Percentiles rank a stretch among this genome's conserved stretches.
Conservation (phyloP, 2,113 vertebrate genomes). For the Alethe diademata region DNA sequence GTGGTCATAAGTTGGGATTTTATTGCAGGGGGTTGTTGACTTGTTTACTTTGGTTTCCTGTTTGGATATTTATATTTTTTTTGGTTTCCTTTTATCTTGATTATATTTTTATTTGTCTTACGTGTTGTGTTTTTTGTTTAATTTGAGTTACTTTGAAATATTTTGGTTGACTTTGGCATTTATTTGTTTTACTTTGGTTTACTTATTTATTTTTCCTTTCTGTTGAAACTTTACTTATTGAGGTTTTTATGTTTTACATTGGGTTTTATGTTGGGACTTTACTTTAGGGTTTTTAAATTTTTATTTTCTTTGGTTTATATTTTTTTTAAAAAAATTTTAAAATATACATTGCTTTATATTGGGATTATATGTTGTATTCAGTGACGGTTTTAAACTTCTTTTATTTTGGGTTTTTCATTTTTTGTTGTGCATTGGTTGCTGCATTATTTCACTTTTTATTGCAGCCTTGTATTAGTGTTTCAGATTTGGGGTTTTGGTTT, state of each 20-base stretch:
- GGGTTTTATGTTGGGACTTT: background rate
- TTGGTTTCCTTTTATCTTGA: background rate
- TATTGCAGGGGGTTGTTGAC: background rate
- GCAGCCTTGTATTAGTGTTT: background rate
- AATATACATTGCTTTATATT: background rate
- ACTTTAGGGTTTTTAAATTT: background rate
- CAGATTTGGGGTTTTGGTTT: background rate
- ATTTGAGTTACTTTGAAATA: background rate
- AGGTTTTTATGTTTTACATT: background rate
- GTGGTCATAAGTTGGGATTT: background rate
- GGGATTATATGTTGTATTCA: rapidly evolving
- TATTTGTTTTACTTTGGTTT: background rate
- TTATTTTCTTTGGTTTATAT: background rate
- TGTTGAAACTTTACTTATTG: background rate
- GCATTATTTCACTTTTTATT: background rate
- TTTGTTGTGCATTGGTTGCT: background rate
- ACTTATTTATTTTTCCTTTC: background rate
- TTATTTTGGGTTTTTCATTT: background rate
- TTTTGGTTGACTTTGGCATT: background rate
- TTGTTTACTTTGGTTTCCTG: background rate
- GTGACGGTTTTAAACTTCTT: background rate
- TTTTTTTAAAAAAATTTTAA: no score
- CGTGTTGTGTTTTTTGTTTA: background rate
- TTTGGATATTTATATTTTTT: background rate
- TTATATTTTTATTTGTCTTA: background rate